phyloP scores from a whole-genome alignment of 2,113 vertebrate species.

The Amphiprion percula region DNA sequence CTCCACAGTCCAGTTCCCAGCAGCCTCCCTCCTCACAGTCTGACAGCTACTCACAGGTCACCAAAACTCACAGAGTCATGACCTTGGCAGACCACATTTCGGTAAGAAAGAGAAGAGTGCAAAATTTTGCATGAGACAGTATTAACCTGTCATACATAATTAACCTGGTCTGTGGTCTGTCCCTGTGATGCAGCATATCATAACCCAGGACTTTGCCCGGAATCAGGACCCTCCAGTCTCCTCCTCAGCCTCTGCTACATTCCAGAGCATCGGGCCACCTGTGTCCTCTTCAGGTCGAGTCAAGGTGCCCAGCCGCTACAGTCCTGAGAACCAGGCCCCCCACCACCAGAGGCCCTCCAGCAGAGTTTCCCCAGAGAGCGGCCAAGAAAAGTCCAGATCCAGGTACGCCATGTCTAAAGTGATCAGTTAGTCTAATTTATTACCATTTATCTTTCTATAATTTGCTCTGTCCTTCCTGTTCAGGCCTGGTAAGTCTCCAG shows the following conservation, averaged over 20 bases:
- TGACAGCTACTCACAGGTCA: constrained; percentile 87
- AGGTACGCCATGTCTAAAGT: constrained; percentile 83
- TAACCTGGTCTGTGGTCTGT: background rate
- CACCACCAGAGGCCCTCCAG: constrained; percentile 90
- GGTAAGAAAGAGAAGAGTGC: constrained; percentile 83
- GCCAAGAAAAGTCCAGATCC: constrained; percentile 90
- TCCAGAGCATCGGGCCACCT: constrained; percentile 88
- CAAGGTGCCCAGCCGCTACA: constrained; percentile 92
- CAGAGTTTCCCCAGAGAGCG: constrained; percentile 94
- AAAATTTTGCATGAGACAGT: background rate
- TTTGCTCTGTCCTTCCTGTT: constrained; percentile 26
- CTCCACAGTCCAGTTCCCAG: constrained; percentile 85
- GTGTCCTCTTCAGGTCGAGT: constrained; percentile 82
- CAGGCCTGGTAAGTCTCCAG: constrained; percentile 97
- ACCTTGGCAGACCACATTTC: constrained; percentile 98
- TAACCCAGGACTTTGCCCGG: constrained; percentile 97
- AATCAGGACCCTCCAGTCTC: constrained; percentile 91
- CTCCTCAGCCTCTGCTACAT: constrained; percentile 82
- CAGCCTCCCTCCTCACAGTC: constrained; percentile 86
- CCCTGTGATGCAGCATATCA: constrained; percentile 90
- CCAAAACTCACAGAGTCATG: constrained; percentile 94
- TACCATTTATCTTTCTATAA: background rate
- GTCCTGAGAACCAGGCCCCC: constrained; percentile 90
- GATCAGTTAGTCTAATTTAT: background rate
- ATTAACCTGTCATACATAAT: background rate